Evolutionary conservation across 2,888 invertebrate species (phyloP), one percentile per base, ranked within the genome.

Genomic region (Macrosiphum euphorbiae): DNA sequence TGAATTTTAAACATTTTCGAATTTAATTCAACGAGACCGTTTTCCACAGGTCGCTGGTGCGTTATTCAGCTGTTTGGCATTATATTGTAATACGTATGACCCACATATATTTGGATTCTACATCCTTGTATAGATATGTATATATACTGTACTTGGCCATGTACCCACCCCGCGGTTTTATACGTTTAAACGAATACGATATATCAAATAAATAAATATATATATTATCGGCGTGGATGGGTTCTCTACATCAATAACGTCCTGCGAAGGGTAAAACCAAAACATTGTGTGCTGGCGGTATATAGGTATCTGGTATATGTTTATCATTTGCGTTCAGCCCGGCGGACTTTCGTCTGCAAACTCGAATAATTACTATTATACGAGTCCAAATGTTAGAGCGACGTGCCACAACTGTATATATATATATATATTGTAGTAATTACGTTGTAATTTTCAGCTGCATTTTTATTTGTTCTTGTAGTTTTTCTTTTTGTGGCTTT

Each of bases 1-100:
- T 78, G 78, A 78, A 78, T 78, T 78, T 78, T 78, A 78, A 78
- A 35, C 35, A 35, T 78, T 78, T 78, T 35, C 78, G 78, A 78
- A 20, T 78, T 35, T 35, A 78, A 78, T 78, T 78, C 78, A 78
- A 78, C 20, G 78, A 20, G 3, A 3, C 78, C 35, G 8, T 78
- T 78, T 78, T 78, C 35, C 26, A 35, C 2, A 8, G 8, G 35
- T 35, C 35, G 35, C 35, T 7, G 16, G 67, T 78, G 35, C 67
- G 67, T 78, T 16, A 8, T 35, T 78, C 78, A 78, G 35, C 78
- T 78, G 35, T 78, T 78, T 35, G 8, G 20, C 35, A 78, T 35
- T 78, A 78, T 1, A 5, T 58, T 58, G 20, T 55, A 20, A 55
- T 58, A 52, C 52, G 13, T 52, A 52, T 52, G 0, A 52, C 0